Evolutionary conservation across 1,140 invertebrate species (phyloP), one percentile per base, ranked within the genome.

Genomic region (Bombus confusus): DNA sequence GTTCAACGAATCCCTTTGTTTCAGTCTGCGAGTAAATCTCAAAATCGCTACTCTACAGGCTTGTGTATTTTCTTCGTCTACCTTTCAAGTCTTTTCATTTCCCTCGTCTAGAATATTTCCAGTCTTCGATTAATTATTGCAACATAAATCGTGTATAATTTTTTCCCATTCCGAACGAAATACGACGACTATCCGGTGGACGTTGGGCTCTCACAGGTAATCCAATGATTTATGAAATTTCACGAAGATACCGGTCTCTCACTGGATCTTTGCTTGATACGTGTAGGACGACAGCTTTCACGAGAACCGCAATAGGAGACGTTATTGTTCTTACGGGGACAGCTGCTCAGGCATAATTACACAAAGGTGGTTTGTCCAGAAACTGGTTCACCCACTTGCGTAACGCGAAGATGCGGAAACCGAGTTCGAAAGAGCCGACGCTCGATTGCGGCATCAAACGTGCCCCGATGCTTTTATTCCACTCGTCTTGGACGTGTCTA

Each of bases 281-380:
- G 34, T 73, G 87, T n/a, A 83, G 69, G 80, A 80, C 74, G 85
- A 37, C 85, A 80, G 85, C 88, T 89, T 89, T 89, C 88, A 83
- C 87, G 84, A 15, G 41, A 8, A 31, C 47, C 52, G 69, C 64
- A 73, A 83, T 69, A 83, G 68, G 80, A 62, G 72, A 74, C 85
- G 69, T 83, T 88, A 89, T 89, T 89, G 84, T 89, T 89, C 71
- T 41, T 89, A 47, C 85, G 41, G 73, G 69, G 85, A 34, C 80
- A 83, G 80, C 43, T 76, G 82, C 43, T 47, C 80, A 22, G n/a
- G 77, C 76, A 68, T 77, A 89, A 89, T 86, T 77, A 79, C 66
- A 86, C 87, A 89, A 89, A 89, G 88, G 87, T 84, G 80, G 85
- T 73, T 75, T 87, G 89, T 90, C 82, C 89, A 90, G 89, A 90